Percentiles rank a stretch among this genome's conserved stretches.
Conservation (phyloP, 2,888 invertebrate species). For the Oxyteleia sp. region DNA sequence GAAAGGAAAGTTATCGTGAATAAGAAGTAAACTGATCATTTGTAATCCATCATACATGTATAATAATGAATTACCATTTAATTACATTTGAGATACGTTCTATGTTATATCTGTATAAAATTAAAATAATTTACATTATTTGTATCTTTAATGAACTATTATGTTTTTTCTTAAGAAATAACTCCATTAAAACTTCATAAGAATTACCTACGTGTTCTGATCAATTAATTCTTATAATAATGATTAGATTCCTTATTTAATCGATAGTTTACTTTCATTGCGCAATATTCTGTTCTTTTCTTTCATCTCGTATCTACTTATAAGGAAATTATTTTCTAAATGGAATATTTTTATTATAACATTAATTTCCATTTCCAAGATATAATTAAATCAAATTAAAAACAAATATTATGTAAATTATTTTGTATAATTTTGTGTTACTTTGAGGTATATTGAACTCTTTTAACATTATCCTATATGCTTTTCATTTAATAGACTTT, state of each 20-base stretch:
- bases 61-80: conserved; percentile 4
- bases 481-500: conserved; percentile 19
- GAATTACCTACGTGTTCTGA: too few species aligned
- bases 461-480: not conserved
- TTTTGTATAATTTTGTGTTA: not conserved
- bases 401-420: not conserved
- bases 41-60: conserved; percentile 20
- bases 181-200: not conserved
- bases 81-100: conserved; percentile 11
- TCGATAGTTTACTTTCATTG: not conserved
- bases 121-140: too few species aligned
- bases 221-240: not conserved
- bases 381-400: too few species aligned
- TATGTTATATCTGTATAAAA: not conserved
- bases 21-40: conserved; percentile 21
- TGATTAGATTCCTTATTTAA: conserved; percentile 7
- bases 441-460: conserved; percentile 22
- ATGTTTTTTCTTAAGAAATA: conserved; percentile 1
- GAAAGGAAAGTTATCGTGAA: conserved; percentile 69
- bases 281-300: too few species aligned
- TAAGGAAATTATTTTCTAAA: too few species aligned
- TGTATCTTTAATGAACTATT: too few species aligned
- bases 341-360: too few species aligned
- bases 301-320: too few species aligned
- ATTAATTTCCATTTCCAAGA: too few species aligned